Evolutionary conservation across 2,113 vertebrate genomes (phyloP).

Genomic region (Brachyhypopomus gauderio): DNA sequence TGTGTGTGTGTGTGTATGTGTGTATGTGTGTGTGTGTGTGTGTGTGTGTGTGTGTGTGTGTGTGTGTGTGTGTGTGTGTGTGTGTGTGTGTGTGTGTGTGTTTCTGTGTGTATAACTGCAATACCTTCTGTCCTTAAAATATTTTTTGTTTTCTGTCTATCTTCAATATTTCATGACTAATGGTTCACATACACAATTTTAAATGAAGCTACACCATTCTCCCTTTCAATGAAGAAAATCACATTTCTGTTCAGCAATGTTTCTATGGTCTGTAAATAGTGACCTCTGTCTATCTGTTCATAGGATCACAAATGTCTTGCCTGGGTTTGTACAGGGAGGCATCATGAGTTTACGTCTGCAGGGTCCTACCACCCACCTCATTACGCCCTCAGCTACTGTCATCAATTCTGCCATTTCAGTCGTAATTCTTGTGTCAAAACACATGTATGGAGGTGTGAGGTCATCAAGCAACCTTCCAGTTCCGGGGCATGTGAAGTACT

Average conservation of each 20-base stretch:
- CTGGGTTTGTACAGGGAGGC: no score
- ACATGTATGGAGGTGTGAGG: no score
- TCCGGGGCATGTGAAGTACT: neutral
- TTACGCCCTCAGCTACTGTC: no score
- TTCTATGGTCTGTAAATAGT: neutral
- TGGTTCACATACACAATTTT: slow-evolving; percentile 49
- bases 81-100: slow-evolving; percentile 45
- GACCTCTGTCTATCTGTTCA: neutral
- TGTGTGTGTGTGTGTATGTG: neutral
- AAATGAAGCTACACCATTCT: slow-evolving; percentile 8
- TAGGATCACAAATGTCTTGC: no score
- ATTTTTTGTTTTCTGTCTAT: slow-evolving; percentile 29
- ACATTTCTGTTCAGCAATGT: slow-evolving; percentile 12
- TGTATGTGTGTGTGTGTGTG: no score
- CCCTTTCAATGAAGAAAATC: neutral
- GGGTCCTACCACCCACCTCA: no score
- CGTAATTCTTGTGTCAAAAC: no score
- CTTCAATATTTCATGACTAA: slow-evolving; percentile 58
- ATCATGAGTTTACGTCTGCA: no score
- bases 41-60: no score
- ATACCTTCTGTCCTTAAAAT: slow-evolving; percentile 28
- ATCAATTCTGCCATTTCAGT: no score
- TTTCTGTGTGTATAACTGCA: slow-evolving; percentile 41
- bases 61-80: slow-evolving; percentile 29
- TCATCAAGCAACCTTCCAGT: neutral